Percentiles rank a stretch among this genome's conserved stretches.
Evolutionary conservation across 2,888 invertebrate species (phyloP).

Genomic region (Drosophila planitibia): DNA sequence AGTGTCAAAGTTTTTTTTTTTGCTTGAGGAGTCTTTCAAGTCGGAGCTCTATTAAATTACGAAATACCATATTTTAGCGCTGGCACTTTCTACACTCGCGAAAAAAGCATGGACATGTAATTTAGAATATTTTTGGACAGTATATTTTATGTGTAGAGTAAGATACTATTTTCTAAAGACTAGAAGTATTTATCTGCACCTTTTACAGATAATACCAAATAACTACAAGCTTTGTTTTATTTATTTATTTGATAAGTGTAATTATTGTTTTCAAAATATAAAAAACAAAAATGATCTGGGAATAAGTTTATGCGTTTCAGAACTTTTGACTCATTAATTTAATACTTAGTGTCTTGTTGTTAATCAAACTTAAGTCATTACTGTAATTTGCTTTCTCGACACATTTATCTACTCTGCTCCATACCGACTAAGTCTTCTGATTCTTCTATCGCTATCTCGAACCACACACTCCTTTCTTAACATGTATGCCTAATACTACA

Average conservation of each 20-base stretch:
- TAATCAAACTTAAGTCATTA: background rate
- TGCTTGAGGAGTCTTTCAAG: constrained; percentile 7
- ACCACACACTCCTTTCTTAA: background rate
- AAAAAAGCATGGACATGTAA: background rate
- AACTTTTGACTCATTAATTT: background rate
- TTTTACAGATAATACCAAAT: background rate
- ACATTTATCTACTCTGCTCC: background rate
- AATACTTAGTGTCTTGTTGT: background rate
- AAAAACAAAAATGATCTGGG: no score
- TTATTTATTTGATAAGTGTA: background rate
- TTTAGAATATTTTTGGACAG: background rate
- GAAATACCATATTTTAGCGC: constrained; percentile 14
- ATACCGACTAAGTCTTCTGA: background rate
- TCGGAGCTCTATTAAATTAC: constrained; percentile 38
- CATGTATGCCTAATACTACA: background rate
- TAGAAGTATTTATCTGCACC: background rate
- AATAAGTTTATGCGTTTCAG: no score
- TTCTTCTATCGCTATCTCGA: background rate
- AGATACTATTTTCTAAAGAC: background rate
- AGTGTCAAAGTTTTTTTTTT: constrained; percentile 36
- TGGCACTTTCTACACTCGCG: background rate
- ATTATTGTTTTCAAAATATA: no score
- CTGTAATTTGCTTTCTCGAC: background rate
- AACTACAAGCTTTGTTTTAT: background rate
- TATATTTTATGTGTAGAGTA: background rate